These are phyloP conservation scores for Nephrotoma flavescens DNA, from an alignment of 2,888 invertebrate genomes.

Conservation along the genomic window DNA sequence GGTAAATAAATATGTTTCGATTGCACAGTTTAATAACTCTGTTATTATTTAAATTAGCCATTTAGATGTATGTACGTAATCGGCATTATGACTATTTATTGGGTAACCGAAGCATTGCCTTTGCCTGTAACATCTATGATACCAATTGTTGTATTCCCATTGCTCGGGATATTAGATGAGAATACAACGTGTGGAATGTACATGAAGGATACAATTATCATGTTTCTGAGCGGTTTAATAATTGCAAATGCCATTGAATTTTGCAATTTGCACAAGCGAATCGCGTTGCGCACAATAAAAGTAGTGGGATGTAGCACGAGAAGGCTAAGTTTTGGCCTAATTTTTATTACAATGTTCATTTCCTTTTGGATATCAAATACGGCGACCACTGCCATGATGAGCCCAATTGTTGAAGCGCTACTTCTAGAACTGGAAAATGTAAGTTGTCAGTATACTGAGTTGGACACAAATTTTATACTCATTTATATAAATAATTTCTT, in stretches of 20 bases:
- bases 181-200: slow-evolving; percentile 54
- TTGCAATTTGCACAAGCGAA: slow-evolving; percentile 74
- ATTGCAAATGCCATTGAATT: slow-evolving; percentile 84
- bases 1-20: background rate
- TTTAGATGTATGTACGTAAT: slow-evolving; percentile 67
- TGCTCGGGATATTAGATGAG: slow-evolving; percentile 56
- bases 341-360: slow-evolving; percentile 79
- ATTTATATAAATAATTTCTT: too few relatives aligned
- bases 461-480: too few relatives aligned
- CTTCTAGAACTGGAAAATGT: slow-evolving; percentile 65
- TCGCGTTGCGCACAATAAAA: slow-evolving; percentile 70
- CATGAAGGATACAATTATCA: slow-evolving; percentile 69
- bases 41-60: slow-evolving; percentile 28
- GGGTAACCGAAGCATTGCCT: slow-evolving; percentile 72
- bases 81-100: slow-evolving; percentile 65
- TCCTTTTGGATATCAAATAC: slow-evolving; percentile 97
- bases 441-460: slow-evolving; percentile 16
- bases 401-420: slow-evolving; percentile 78
- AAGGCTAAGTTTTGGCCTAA: slow-evolving; percentile 69
- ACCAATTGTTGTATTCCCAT: slow-evolving; percentile 67
- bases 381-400: slow-evolving; percentile 88
- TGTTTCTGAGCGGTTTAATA: slow-evolving; percentile 81
- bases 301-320: slow-evolving; percentile 49
- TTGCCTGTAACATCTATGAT: slow-evolving; percentile 71
- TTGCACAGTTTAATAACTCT: background rate